Base-by-base conservation (phyloP, 1,140 invertebrate species). In the Notospermus geniculatus region DNA sequence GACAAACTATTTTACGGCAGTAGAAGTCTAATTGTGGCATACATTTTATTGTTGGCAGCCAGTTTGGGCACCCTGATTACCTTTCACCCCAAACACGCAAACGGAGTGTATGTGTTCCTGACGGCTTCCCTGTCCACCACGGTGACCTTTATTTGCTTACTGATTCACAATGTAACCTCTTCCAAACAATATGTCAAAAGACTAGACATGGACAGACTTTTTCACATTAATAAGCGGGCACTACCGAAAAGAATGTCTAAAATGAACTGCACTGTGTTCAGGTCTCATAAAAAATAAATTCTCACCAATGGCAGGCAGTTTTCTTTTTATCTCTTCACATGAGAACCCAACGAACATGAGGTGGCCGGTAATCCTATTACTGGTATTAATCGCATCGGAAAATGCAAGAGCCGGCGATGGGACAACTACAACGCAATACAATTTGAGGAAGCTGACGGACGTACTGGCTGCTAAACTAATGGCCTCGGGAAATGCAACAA, bases 91-190 rank as follows among this genome's bases (percentile, higher is more conserved):
- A 50, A 27, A 50, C 46, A 50, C 46, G 25, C n/a, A 4, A 50
- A 50, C n/a, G 25, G 46, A 4, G 46, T 50, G 46, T 50, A 50
- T 27, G 25, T 50, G n/a, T 23, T 5, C 9, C n/a, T 50, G 25
- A 5, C 46, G 9, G 46, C 46, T 5, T 5, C 5, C n/a, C 5
- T 50, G 4, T 23, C 4, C n/a, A 50, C 25, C 5, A 5, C n/a
- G 46, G n/a, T 50, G 5, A 50, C 46, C 4, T 50, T 50, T n/a
- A n/a, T 50, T 27, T 50, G 46, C n/a, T 27, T 50, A 4, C 46
- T 50, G 25, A 50, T 50, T n/a, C 4, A 50, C 46, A 27, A 4
- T 27, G 25, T 23, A 4, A 50, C 46, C 4, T 7, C 5, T 27
- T 7, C 46, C 4, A 23, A 9, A 4, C 4, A 7, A 7, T 50